A percentile compares a stretch with the other conserved stretches of the same genome.
These are phyloP conservation scores for Tachina fera DNA, from an alignment of 2,888 invertebrate species.

Conservation along the genomic window DNA sequence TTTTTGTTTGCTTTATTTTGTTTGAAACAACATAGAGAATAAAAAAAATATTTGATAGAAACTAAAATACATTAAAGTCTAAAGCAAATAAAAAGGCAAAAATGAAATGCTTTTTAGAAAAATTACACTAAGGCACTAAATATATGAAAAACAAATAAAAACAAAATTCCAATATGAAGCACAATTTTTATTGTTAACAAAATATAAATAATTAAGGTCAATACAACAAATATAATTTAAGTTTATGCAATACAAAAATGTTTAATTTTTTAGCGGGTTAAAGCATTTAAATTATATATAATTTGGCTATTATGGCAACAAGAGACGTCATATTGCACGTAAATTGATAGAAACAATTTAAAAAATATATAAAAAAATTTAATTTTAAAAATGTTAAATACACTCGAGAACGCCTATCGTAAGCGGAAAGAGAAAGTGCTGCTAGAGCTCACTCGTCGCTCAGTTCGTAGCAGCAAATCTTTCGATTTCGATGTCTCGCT, in stretches of 20 bases:
- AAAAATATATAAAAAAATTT: neutral
- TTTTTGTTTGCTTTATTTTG: conserved; percentile 10
- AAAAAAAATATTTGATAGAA: conserved; percentile 1
- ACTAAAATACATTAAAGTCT: neutral
- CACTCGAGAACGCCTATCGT: no score
- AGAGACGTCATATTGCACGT: neutral
- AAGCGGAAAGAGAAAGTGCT: no score
- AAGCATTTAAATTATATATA: neutral
- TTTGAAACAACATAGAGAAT: conserved; percentile 19
- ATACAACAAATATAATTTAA: conserved; percentile 4
- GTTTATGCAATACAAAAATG: neutral
- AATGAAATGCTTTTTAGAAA: neutral
- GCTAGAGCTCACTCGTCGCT: no score
- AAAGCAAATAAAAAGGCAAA: neutral
- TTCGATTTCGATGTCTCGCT: no score
- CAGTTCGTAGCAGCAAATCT: no score
- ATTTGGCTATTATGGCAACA: neutral
- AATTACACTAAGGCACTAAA: conserved; percentile 36
- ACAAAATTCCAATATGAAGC: conserved; percentile 2
- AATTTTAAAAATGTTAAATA: no score
- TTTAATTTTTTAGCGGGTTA: conserved; percentile 3
- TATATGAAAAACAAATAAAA: neutral
- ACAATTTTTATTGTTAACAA: conserved; percentile 12
- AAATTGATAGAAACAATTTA: neutral
- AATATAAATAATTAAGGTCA: conserved; percentile 2